Evolutionary conservation across 1,140 invertebrate species (phyloP).

Genomic region (Caligus rogercresseyi): DNA sequence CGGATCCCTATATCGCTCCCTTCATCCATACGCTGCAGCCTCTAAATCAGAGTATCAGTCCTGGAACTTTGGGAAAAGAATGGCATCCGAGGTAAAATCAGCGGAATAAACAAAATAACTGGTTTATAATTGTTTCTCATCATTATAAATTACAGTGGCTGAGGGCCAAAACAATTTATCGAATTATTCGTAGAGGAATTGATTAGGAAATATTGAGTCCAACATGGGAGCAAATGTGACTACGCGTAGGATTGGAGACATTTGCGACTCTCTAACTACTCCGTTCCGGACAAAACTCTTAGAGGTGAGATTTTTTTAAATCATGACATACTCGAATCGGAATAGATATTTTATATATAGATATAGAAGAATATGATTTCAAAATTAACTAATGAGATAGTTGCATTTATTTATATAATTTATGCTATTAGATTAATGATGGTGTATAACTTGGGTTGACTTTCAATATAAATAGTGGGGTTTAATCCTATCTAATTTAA

Average conservation of each 20-base stretch:
- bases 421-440: background rate
- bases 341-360: no score
- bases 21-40: background rate
- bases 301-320: background rate
- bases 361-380: no score
- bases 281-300: background rate
- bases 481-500: no score
- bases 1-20: background rate
- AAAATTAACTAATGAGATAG: no score
- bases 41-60: background rate
- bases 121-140: background rate
- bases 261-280: background rate
- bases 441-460: no score
- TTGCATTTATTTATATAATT: background rate
- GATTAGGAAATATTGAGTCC: background rate
- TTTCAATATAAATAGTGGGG: no score
- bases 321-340: no score
- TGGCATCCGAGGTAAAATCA: conserved; percentile 2
- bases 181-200: background rate
- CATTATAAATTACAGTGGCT: background rate
- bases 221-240: background rate
- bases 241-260: background rate
- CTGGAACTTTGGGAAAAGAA: background rate
- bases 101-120: background rate
- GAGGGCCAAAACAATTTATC: conserved; percentile 14